These are phyloP conservation scores for Ceryle rudis DNA, from an alignment of 2,797 vertebrate species.

Conservation along the genomic window DNA sequence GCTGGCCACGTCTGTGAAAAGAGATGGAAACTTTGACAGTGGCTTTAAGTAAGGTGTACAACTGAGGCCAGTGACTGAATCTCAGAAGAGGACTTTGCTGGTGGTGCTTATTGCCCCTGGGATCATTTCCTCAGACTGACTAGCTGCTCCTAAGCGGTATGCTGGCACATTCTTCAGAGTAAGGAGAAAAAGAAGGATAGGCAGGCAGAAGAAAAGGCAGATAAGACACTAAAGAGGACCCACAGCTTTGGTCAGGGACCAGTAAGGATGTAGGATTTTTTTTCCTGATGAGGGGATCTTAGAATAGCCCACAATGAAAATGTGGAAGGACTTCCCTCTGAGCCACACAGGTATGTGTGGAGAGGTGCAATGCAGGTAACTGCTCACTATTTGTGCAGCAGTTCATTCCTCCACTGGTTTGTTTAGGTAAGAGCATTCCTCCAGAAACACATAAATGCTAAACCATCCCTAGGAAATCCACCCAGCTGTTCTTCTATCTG, in stretches of 20 bases:
- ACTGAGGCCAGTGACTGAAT: background rate
- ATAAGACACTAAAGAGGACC: background rate
- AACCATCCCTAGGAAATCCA: constrained; percentile 42
- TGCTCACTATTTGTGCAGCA: background rate
- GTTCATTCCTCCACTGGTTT: background rate
- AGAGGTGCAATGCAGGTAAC: background rate
- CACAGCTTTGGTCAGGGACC: background rate
- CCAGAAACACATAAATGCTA: background rate
- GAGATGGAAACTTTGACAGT: background rate
- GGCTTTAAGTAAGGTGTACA: background rate
- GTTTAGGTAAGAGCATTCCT: background rate
- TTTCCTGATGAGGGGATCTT: background rate
- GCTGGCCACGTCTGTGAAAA: background rate
- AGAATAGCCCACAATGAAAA: background rate
- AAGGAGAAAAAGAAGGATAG: background rate
- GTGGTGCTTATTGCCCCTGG: background rate
- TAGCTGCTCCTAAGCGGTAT: background rate
- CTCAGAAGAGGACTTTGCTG: background rate
- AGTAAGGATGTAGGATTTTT: background rate
- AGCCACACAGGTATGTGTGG: rapidly evolving
- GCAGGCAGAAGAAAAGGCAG: background rate
- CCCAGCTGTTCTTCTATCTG: background rate
- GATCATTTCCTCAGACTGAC: background rate
- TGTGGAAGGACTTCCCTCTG: background rate
- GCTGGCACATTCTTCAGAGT: background rate